A percentile compares a stretch with the other conserved stretches of the same genome.
Evolutionary conservation across 2,797 vertebrate species (phyloP).

Genomic region (Betta splendens): DNA sequence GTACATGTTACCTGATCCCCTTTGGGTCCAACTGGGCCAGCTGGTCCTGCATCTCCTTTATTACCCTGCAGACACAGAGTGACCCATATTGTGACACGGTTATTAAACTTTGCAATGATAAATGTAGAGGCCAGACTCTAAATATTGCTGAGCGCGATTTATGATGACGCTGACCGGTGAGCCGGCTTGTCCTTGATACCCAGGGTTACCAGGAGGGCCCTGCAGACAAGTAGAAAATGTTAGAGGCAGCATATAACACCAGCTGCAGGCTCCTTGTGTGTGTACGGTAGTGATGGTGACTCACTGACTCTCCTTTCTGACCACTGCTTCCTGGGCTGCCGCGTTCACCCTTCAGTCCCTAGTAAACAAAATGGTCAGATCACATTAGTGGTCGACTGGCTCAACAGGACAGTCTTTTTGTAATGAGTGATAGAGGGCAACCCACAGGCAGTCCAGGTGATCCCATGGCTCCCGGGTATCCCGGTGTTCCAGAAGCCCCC

Average conservation of each 20-base stretch:
- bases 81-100: slow-evolving; percentile 4
- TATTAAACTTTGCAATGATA: slow-evolving; percentile 16
- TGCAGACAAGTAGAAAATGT: slow-evolving; percentile 63
- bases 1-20: slow-evolving; percentile 84
- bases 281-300: slow-evolving; percentile 31
- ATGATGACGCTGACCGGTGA: slow-evolving; percentile 80
- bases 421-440: slow-evolving; percentile 47
- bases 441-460: slow-evolving; percentile 92
- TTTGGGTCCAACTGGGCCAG: slow-evolving; percentile 85
- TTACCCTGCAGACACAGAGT: slow-evolving; percentile 81
- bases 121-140: slow-evolving; percentile 12
- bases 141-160: slow-evolving; percentile 14
- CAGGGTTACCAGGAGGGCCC: slow-evolving; percentile 89
- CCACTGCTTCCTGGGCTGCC: slow-evolving; percentile 84
- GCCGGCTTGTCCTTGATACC: slow-evolving; percentile 86
- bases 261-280: slow-evolving; percentile 1
- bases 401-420: slow-evolving; percentile 27
- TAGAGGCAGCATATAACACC: slow-evolving; percentile 3
- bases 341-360: slow-evolving; percentile 94
- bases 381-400: slow-evolving; percentile 16
- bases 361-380: slow-evolving; percentile 44
- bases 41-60: slow-evolving; percentile 88
- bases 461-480: slow-evolving; percentile 91
- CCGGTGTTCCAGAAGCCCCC: slow-evolving; percentile 89
- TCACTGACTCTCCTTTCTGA: slow-evolving; percentile 93